Percentiles rank a stretch among this genome's conserved stretches.
Conservation (phyloP, 30 jellyfish, hydroid and myxozoan genomes). For the Pelagia noctiluca region DNA sequence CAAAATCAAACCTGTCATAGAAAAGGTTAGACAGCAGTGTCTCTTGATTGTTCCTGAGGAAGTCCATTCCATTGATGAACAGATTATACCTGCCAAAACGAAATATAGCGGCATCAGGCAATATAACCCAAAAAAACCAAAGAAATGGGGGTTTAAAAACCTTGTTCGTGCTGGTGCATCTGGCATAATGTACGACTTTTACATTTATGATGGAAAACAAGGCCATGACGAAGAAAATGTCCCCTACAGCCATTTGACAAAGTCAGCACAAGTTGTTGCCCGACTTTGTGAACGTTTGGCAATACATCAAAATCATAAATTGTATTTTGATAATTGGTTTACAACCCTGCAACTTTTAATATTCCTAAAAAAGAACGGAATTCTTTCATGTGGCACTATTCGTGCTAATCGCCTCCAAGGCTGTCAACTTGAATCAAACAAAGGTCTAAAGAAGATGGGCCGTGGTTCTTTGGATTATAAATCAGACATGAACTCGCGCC, state of each 20-base stretch:
- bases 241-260: slow-evolving; percentile 24
- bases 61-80: too few relatives aligned
- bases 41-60: too few relatives aligned
- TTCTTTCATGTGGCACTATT: slow-evolving; percentile 67
- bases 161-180: too few relatives aligned
- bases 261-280: slow-evolving; percentile 79
- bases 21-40: slow-evolving; percentile 28
- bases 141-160: too few relatives aligned
- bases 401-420: too few relatives aligned
- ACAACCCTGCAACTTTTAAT: slow-evolving; percentile 50
- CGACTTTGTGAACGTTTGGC: slow-evolving; percentile 62
- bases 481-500: slow-evolving; percentile 68
- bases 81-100: too few relatives aligned
- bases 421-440: slow-evolving; percentile 59
- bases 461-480: slow-evolving; percentile 62
- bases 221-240: background rate
- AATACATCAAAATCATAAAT: slow-evolving; percentile 24
- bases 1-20: slow-evolving; percentile 61
- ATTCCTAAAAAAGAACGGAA: slow-evolving; percentile 49
- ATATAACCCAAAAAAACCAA: too few relatives aligned
- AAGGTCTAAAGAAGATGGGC: slow-evolving; percentile 52
- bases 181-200: too few relatives aligned
- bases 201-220: slow-evolving; percentile 53
- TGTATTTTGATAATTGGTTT: slow-evolving; percentile 80
- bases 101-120: too few relatives aligned